phyloP scores from a whole-genome alignment of 2,113 vertebrate genomes.

The Halichoeres trimaculatus region DNA sequence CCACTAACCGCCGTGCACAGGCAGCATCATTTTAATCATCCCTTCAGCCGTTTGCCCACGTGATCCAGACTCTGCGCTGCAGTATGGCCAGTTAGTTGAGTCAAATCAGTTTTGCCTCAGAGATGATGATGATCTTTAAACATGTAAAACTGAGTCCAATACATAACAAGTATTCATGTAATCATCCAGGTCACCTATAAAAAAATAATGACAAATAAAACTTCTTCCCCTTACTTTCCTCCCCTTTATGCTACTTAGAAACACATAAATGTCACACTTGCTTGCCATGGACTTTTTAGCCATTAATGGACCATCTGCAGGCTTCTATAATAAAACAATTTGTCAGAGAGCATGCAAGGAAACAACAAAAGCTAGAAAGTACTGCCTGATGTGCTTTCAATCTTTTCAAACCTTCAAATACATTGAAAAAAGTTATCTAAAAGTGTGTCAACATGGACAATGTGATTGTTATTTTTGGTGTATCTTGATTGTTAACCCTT shows the following conservation, averaged over 20 bases:
- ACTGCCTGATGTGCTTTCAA: too few relatives aligned
- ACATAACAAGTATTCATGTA: background rate
- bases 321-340: too few relatives aligned
- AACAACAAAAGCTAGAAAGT: too few relatives aligned
- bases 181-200: background rate
- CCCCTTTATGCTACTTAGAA: too few relatives aligned
- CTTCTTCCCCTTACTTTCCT: background rate
- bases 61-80: conserved; percentile 14
- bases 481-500: too few relatives aligned
- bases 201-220: background rate
- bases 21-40: conserved; percentile 40
- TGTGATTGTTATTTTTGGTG: too few relatives aligned
- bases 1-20: conserved; percentile 17
- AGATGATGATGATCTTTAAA: background rate
- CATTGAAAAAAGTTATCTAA: too few relatives aligned
- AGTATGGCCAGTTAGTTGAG: background rate
- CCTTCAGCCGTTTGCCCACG: conserved; percentile 6
- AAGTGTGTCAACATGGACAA: too few relatives aligned
- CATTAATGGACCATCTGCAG: too few relatives aligned
- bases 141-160: background rate
- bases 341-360: too few relatives aligned
- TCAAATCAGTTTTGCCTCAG: conserved; percentile 1
- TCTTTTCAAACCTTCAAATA: too few relatives aligned
- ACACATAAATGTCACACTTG: background rate
- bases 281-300: background rate